phyloP scores from a whole-genome alignment of 2,113 vertebrate species.

The Smithornis capensis region DNA sequence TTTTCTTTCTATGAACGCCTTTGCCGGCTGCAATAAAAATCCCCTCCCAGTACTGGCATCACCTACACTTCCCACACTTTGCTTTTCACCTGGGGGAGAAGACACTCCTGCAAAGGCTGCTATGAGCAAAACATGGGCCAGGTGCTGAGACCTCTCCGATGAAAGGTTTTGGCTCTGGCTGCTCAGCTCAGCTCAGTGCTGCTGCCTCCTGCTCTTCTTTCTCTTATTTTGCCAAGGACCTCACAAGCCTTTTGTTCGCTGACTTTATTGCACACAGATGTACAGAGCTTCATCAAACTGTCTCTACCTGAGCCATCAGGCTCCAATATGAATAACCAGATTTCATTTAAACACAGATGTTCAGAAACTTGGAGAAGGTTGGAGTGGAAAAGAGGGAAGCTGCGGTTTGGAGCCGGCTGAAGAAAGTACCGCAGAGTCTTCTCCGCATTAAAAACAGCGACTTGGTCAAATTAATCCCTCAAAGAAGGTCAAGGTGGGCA shows the following conservation, averaged over 20 bases:
- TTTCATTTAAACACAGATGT: not conserved
- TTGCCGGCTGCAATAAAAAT: not conserved
- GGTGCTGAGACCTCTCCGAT: not conserved
- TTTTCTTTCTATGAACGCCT: constrained; percentile 18
- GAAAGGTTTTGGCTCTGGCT: not conserved
- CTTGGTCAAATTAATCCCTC: not conserved
- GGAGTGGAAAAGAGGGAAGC: not conserved
- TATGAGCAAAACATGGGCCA: not conserved
- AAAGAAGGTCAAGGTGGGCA: not conserved
- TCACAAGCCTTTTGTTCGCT: not conserved
- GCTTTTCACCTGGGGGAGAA: not conserved
- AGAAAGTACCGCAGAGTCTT: not conserved
- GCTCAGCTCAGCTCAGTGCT: not conserved
- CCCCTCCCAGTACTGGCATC: not conserved
- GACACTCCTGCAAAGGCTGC: not conserved
- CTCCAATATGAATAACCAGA: not conserved
- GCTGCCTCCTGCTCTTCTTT: not conserved
- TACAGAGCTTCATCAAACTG: not conserved
- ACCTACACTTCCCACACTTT: rapidly evolving
- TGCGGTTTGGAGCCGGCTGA: not conserved
- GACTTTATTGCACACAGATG: constrained; percentile 26
- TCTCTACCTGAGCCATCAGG: not conserved
- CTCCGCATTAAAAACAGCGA: rapidly evolving
- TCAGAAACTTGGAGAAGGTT: not conserved
- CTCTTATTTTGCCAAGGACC: not conserved